Conservation (phyloP, 2,113 vertebrate species). For the Himantopus leucocephalus region DNA sequence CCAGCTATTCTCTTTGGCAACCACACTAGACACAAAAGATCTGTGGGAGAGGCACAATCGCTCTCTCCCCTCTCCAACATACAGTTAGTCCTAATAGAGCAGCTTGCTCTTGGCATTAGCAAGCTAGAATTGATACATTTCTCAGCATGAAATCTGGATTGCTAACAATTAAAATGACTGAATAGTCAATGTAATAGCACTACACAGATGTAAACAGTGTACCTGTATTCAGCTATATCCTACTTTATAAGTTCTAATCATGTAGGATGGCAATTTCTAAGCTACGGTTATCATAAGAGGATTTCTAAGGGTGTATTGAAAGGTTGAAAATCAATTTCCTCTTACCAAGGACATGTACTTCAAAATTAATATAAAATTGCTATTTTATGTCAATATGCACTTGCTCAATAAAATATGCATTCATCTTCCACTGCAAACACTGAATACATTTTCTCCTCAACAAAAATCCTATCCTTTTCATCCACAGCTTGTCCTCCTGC, state of each 20-base stretch:
- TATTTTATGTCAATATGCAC: neutral
- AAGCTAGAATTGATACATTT: neutral
- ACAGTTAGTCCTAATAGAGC: neutral
- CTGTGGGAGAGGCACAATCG: rapidly evolving
- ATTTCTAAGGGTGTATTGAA: neutral
- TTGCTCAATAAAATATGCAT: conserved; percentile 27
- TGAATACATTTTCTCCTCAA: neutral
- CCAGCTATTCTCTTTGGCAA: neutral
- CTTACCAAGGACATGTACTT: neutral
- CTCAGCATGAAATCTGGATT: neutral
- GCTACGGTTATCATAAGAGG: neutral
- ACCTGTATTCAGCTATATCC: neutral
- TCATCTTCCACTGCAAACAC: neutral
- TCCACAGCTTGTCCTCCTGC: neutral
- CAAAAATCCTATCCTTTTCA: neutral
- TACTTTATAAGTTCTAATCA: neutral
- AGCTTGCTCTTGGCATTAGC: neutral
- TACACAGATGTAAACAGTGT: neutral
- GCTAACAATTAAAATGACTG: neutral
- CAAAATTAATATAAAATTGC: neutral
- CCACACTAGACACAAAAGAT: neutral
- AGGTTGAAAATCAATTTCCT: conserved; percentile 13
- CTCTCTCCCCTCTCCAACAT: neutral
- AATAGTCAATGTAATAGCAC: neutral
- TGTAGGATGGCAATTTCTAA: neutral